These are phyloP conservation scores for Cosmia trapezina DNA, from an alignment of 2,888 invertebrate species.

Conservation along the genomic window DNA sequence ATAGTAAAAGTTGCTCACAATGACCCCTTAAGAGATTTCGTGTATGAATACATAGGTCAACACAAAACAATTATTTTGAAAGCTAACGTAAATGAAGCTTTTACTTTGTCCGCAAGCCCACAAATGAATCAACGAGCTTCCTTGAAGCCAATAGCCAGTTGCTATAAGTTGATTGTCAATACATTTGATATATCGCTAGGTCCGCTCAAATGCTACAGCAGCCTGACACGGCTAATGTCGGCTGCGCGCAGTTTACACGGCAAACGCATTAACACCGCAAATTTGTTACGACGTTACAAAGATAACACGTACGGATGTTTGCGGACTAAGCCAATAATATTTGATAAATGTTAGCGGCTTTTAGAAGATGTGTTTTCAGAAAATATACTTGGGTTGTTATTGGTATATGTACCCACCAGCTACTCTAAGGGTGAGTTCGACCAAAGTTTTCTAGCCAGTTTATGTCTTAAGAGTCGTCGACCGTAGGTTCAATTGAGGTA, in stretches of 20 bases:
- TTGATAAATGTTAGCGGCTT: slow-evolving; percentile 67
- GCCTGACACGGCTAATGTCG: slow-evolving; percentile 66
- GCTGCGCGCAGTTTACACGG: slow-evolving; percentile 70
- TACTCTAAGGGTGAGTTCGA: no score
- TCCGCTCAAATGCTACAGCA: slow-evolving; percentile 67
- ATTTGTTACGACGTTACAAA: slow-evolving; percentile 71
- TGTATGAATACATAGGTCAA: no score
- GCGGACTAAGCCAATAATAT: slow-evolving; percentile 67
- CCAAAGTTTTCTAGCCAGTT: no score
- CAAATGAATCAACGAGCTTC: slow-evolving; percentile 27
- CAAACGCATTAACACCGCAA: slow-evolving; percentile 74
- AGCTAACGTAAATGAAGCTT: no score
- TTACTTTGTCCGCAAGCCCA: slow-evolving; percentile 5
- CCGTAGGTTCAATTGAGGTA: no score
- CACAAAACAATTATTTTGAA: no score
- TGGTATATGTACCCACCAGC: neutral
- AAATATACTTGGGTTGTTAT: slow-evolving; percentile 51
- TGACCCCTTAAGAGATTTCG: no score
- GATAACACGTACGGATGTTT: slow-evolving; percentile 69
- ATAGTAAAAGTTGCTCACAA: no score
- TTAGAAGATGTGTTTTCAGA: slow-evolving; percentile 57
- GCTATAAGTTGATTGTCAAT: slow-evolving; percentile 61
- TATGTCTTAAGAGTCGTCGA: no score
- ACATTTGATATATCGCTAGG: slow-evolving; percentile 71
- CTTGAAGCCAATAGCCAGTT: slow-evolving; percentile 41